A percentile compares a stretch with the other conserved stretches of the same genome.
Conservation (phyloP, 1,140 invertebrate genomes). For the Eriosoma lanigerum region DNA sequence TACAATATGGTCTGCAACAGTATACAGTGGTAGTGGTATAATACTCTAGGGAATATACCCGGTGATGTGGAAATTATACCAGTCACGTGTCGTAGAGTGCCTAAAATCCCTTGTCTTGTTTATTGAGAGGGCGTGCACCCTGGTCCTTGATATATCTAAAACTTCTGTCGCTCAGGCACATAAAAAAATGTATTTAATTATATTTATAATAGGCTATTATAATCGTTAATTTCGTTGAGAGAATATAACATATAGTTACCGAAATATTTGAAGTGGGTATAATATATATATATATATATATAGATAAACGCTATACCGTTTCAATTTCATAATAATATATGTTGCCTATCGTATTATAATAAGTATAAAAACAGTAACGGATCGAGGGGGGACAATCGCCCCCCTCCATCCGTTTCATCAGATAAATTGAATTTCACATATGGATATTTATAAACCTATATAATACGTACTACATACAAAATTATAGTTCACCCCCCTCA, state of each 20-base stretch:
- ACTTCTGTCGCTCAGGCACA: not conserved
- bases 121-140: conserved; percentile 16
- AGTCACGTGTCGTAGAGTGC: conserved; percentile 15
- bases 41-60: not conserved
- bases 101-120: conserved; percentile 25
- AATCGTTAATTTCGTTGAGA: not conserved
- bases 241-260: no score
- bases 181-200: not conserved
- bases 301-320: not conserved
- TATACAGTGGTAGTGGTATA: not conserved
- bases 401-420: no score
- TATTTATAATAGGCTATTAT: not conserved
- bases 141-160: not conserved
- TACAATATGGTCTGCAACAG: not conserved
- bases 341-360: not conserved
- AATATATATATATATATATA: not conserved
- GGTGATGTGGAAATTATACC: conserved; percentile 4
- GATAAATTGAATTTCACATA: no score
- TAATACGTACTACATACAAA: no score
- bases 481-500: no score
- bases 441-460: no score
- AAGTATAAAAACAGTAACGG: not conserved
- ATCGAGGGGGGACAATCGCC: not conserved
- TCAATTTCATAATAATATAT: not conserved
- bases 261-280: conserved; percentile 11